Evolutionary conservation across 1,140 invertebrate species (phyloP), one percentile per base, ranked within the genome.

Genomic region (Zaprionus ornatus): DNA sequence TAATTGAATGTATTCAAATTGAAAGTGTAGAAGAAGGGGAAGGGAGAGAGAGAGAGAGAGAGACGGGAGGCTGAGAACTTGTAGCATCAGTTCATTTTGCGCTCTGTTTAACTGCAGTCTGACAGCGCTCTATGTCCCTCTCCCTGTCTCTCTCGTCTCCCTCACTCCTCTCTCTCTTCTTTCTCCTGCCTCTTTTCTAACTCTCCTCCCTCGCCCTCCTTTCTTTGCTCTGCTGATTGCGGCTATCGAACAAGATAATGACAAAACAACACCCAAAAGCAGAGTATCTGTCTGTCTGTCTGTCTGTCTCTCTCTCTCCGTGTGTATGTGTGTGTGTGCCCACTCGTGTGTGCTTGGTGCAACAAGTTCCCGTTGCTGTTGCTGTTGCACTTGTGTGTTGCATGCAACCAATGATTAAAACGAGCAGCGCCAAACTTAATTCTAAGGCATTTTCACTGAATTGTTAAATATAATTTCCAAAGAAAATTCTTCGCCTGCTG

Each of bases 341-440:
- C 79, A 74, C 57, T 82, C 71, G 70, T 61, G 82, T 81, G 82
- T 82, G 83, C 65, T 57, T 75, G 55, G 15, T 63, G 75, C 80
- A 76, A 71, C 80, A 79, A 73, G 61, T 82, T 86, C 72, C 83
- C 67, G 69, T 79, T 82, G 79, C 63, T 23, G 37, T 19, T 23
- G 55, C 55, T 45, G 77, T 9, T 32, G 29, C 29, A 10, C 29
- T 32, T 32, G 29, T 54, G 60, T n/a, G 79, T 68, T 80, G 84
- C 83, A 88, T 87, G 83, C 83, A 87, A 82, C 84, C 83, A 35
- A 77, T 87, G 83, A 87, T 87, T 87, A 87, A 87, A 87, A 84
- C 80, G 82, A 56, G 67, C 79, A 74, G 75, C 71, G 61, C 74
- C 74, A 80, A 88, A 87, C 73, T 80, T 84, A 84, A 88, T 87